Evolutionary conservation across 2,113 vertebrate species (phyloP).

Genomic region (Riparia riparia): DNA sequence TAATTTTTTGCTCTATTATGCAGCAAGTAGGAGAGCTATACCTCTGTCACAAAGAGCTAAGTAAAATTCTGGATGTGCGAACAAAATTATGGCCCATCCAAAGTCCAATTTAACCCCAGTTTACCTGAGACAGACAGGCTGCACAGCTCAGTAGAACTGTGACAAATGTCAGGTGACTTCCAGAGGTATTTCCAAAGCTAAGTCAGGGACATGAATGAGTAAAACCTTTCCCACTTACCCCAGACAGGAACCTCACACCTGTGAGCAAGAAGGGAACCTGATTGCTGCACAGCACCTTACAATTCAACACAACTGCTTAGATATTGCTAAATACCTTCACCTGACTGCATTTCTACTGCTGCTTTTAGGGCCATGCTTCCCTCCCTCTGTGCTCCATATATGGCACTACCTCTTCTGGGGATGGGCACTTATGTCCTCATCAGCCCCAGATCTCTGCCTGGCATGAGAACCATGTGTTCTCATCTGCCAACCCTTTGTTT

Average conservation of each 20-base stretch:
- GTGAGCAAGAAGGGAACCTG: rapidly evolving
- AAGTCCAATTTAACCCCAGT: not conserved
- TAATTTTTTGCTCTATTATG: not conserved
- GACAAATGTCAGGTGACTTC: not conserved
- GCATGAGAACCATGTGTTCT: not conserved
- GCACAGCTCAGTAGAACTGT: not conserved
- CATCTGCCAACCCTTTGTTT: rapidly evolving
- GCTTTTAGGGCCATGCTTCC: not conserved
- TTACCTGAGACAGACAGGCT: not conserved
- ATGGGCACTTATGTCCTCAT: rapidly evolving
- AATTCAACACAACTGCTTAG: not conserved
- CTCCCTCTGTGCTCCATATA: not conserved
- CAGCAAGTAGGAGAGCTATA: not conserved
- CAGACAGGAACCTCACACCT: not conserved
- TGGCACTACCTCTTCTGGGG: not conserved
- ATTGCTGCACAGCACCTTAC: rapidly evolving
- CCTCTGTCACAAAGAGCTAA: not conserved
- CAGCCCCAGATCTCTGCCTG: not conserved
- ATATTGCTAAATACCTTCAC: not conserved
- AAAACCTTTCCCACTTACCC: not conserved
- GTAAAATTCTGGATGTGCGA: not conserved
- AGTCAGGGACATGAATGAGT: not conserved
- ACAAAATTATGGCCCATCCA: not conserved
- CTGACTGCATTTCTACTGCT: not conserved
- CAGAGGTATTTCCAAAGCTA: not conserved